Evolutionary conservation across 64 coral and sea anemone genomes (phyloP).

Genomic region (Porites australiensis): DNA sequence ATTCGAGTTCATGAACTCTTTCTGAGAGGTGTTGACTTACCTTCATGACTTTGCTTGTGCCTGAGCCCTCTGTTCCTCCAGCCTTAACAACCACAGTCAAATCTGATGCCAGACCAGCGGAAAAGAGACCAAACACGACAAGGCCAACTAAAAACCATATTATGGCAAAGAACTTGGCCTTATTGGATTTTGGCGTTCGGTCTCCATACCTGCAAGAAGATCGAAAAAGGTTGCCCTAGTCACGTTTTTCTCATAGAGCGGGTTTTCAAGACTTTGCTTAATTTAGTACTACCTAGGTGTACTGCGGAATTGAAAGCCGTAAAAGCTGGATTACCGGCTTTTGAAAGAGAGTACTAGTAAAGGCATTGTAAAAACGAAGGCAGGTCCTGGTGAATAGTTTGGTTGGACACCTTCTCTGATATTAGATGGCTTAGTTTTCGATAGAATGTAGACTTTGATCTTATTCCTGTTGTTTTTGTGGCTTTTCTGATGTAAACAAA

Average conservation of each 20-base stretch:
- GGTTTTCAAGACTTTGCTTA: too few species aligned
- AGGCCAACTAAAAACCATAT: constrained; percentile 90
- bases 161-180: constrained; percentile 73
- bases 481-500: neutral
- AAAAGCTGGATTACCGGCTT: too few species aligned
- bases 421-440: too few species aligned
- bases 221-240: neutral
- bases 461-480: neutral
- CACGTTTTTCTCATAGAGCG: neutral
- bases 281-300: too few species aligned
- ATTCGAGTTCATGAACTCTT: too few species aligned
- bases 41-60: neutral
- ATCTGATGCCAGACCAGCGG: constrained; percentile 61
- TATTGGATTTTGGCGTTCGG: constrained; percentile 83
- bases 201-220: constrained; percentile 84
- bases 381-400: too few species aligned
- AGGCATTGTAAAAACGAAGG: too few species aligned
- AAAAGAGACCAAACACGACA: constrained; percentile 79
- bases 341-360: too few species aligned
- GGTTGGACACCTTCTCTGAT: too few species aligned
- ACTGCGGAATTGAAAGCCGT: too few species aligned
- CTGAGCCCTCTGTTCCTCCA: neutral
- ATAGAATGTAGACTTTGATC: too few species aligned
- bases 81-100: constrained; percentile 23
- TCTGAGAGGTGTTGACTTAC: neutral